Evolutionary conservation across 2,113 vertebrate species (phyloP), one percentile per base, ranked within the genome.

Genomic region (Syrrhaptes paradoxus): DNA sequence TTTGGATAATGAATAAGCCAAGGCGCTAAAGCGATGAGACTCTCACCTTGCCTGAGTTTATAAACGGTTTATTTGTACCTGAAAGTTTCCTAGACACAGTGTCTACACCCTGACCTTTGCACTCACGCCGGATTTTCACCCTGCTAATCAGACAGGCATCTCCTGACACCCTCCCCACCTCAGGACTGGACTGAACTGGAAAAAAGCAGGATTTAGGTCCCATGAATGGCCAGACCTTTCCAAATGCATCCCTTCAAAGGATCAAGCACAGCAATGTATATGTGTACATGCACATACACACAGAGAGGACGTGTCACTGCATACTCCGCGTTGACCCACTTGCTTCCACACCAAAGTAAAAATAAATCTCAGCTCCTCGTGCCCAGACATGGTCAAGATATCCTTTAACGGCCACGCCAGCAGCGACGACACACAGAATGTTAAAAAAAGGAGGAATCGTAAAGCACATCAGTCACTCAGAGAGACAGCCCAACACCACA

Each of bases 241-340:
- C 17, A 17, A 32, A 51, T 1, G 6, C 17, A 7, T 22, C 29
- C 73, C 43, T 54, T 34, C 24, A 6, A 36, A 45, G 34, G 54
- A 68, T 36, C 34, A 8, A 4, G 0, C 6, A 21, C 43, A 59
- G 25, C 31, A 45, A 41, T 15, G 14, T 2, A 7, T 3, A 2
- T 3, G 26, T 8, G 24, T 8, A 25, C 8, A 4, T 2, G 21
- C 25, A 21, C 6, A 6, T 4, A 24, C 1, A 16, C 1, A 29
- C 3, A 13, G 16, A 26, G 9, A 10, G 7, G 4, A 8, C 0
- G 12, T n/a, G 25, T 14, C 22, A 17, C 1, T 9, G 29, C 14
- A 5, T 1, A 5, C 17, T 7, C 26, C 24, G 20, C 7, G 17
- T 5, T 13, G 45, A 58, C 25, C 67, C 24, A 7, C 49, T 59